Evolutionary conservation across 2,113 vertebrate genomes (phyloP), one percentile per base, ranked within the genome.

Genomic region (Megaceryle maxima): DNA sequence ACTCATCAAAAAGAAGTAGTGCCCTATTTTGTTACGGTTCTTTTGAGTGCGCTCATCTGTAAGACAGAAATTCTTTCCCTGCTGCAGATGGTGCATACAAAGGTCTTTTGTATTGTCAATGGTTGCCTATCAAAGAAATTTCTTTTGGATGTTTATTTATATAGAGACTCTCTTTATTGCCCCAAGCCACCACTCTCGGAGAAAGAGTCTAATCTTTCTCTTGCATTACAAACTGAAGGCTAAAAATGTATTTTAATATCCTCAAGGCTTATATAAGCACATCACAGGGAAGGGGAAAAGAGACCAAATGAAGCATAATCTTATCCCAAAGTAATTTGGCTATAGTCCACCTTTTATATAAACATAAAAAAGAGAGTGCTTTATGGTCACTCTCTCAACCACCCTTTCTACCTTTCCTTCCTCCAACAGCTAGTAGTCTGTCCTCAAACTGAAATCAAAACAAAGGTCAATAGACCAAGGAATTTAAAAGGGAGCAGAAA

Each of bases 211-310:
- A 78, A 78, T 94, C 37, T 94, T 82, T 60, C 66, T 33, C 22
- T 63, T 92, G 62, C 60, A 84, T 88, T 95, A 92, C 62, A 46
- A 95, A 66, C 37, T 50, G 64, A 63, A 88, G 55, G 25, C 82
- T 94, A 46, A 92, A 97, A 96, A 93, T 83, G 81, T 46, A 79
- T 83, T 96, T 95, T 81, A 94, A 92, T 91, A 93, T 94, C 92
- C 91, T 95, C 63, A 78, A 93, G 88, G 87, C 88, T 87, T 82
- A 83, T 87, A 83, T 77, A 90, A 90, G 59, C n/a, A 53, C 64
- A 92, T 82, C 55, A 66, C 22, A 83, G 55, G 25, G 67, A 90
- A 92, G 78, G 28, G 91, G 46, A 92, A 88, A 94, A 88, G 70
- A 92, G 57, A 83, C 35, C 59, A 95, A 95, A 91, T 75, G 92